Evolutionary conservation across 1,140 invertebrate species (phyloP), one percentile per base, ranked within the genome.

Genomic region (Pseudobourletiella spinata): DNA sequence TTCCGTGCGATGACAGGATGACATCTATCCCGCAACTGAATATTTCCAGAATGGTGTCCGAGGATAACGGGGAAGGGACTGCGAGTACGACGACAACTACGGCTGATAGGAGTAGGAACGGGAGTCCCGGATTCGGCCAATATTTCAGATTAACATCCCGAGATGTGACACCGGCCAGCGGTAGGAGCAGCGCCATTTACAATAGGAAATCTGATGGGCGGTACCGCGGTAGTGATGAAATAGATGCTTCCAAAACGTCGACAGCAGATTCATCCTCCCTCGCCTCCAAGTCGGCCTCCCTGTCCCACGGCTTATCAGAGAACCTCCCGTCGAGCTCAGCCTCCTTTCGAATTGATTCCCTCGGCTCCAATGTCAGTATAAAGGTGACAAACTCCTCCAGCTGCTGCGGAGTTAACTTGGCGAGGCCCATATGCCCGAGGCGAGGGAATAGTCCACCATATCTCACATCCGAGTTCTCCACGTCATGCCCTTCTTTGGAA

Each of bases 341-440:
- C 3, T 26, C 22, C 35, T 60, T 60, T 32, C 46, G 58, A 30
- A 60, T 60, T 30, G 43, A 60, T 39, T 52, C 58, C 16, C 28
- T 20, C 6, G 43, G n/a, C 43, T 22, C n/a, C 43, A 4, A 46
- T 18, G 4, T 46, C 4, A 46, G 24, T 16, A 20, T 18, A 54
- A n/a, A 54, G 29, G 22, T 29, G 28, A 24, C 24, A 26, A 52
- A 28, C 14, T 48, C 65, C 22, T 39, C 61, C 0, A 67, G 66
- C 39, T 67, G 66, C 56, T 67, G 66, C 35, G 66, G 66, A 44
- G 61, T 67, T 6, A 64, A 46, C 26, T 22, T 64, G 52, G 48
- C 43, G 20, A 51, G 28, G 16, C 30, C 26, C 22, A 54, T 32
- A 29, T 62, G 57, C 26, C 52, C 57, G 24, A 24, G 44, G 24